Conservation (phyloP, 64 coral and sea anemone species). For the Anthopleura sola region DNA sequence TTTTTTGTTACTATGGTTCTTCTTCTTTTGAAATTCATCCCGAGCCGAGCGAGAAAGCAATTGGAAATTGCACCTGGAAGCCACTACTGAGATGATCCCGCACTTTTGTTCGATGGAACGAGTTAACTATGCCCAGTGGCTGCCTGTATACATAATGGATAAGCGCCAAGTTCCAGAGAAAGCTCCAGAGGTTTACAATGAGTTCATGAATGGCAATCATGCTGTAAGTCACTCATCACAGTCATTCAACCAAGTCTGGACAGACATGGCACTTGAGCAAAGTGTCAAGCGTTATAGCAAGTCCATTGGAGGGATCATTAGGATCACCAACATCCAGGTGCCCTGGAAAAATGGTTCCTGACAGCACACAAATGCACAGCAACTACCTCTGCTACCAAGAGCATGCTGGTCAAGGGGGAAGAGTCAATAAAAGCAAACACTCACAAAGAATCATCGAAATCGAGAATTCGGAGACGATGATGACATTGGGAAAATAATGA, state of each 20-base stretch:
- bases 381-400: conserved; percentile 13
- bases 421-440: conserved; percentile 5
- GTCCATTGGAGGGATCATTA: conserved; percentile 11
- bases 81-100: conserved; percentile 4
- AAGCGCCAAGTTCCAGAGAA: not conserved
- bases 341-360: conserved; percentile 16
- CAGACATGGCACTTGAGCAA: conserved; percentile 23
- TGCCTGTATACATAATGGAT: conserved; percentile 5
- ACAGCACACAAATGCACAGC: conserved; percentile 22
- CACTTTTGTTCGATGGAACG: not conserved
- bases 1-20: conserved; percentile 18
- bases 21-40: conserved; percentile 15
- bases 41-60: conserved; percentile 5
- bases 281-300: conserved; percentile 18
- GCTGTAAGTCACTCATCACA: conserved; percentile 13
- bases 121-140: not conserved
- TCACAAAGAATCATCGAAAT: conserved; percentile 9
- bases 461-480: conserved; percentile 13
- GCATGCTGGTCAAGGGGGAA: not conserved
- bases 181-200: conserved; percentile 13
- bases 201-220: conserved; percentile 30
- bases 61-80: conserved; percentile 6
- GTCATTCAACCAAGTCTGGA: conserved; percentile 13
- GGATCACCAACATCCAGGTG: conserved; percentile 15
- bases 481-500: conserved; percentile 14